phyloP scores from a whole-genome alignment of 2,113 vertebrate species.

The Entosphenus tridentatus region DNA sequence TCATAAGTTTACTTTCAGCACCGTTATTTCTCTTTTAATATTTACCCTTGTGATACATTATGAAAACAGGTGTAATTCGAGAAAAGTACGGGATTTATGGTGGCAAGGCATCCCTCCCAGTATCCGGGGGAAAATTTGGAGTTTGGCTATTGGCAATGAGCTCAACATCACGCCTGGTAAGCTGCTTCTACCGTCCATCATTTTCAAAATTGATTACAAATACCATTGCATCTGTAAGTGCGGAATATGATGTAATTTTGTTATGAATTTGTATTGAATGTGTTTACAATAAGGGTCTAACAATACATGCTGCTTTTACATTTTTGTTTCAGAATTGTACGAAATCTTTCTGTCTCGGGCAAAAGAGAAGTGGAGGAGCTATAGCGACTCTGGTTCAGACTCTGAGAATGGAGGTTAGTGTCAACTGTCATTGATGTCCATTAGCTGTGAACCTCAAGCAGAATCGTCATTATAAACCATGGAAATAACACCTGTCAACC shows the following conservation, averaged over 20 bases:
- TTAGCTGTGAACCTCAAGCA: no score
- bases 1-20: no score
- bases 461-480: no score
- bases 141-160: slow-evolving; percentile 3
- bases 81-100: slow-evolving; percentile 2
- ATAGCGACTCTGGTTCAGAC: neutral
- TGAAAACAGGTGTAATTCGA: neutral
- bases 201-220: accelerated
- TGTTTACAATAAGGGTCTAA: no score
- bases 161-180: slow-evolving; percentile 2
- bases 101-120: slow-evolving; percentile 2
- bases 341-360: slow-evolving; percentile 5
- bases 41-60: no score
- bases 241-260: no score
- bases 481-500: no score
- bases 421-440: neutral
- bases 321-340: neutral
- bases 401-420: slow-evolving; percentile 1
- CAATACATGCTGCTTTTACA: no score
- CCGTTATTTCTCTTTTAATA: no score
- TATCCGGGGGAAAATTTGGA: slow-evolving; percentile 2
- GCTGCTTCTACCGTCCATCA: neutral
- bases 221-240: neutral
- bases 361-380: slow-evolving; percentile 6
- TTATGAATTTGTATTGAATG: no score